phyloP scores from a whole-genome alignment of 1,140 invertebrate species.

The Rhizoglyphus robini region DNA sequence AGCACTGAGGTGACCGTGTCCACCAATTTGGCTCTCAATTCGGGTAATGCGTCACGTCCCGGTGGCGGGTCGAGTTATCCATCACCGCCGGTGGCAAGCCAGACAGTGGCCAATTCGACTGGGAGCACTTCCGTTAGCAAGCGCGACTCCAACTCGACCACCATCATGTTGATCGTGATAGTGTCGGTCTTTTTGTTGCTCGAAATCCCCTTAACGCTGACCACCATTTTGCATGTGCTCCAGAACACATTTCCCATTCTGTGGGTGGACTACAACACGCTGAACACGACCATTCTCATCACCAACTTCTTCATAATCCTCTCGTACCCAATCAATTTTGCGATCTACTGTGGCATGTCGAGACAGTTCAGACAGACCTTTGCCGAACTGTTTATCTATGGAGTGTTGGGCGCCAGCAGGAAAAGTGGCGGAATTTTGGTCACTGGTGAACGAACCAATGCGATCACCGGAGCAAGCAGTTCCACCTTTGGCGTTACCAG shows the following conservation, averaged over 20 bases:
- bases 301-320: slow-evolving; percentile 82
- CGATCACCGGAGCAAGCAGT: not conserved
- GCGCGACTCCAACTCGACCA: slow-evolving; percentile 77
- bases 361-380: slow-evolving; percentile 84
- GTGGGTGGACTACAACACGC: slow-evolving; percentile 58
- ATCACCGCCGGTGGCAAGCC: not conserved
- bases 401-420: not conserved
- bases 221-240: slow-evolving; percentile 69
- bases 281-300: slow-evolving; percentile 66
- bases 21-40: no score
- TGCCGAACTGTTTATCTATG: slow-evolving; percentile 57
- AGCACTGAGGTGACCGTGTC: no score
- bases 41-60: no score
- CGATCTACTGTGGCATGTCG: slow-evolving; percentile 90
- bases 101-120: slow-evolving; percentile 51
- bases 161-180: slow-evolving; percentile 85
- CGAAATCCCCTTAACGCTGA: slow-evolving; percentile 76
- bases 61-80: no score
- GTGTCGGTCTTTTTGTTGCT: slow-evolving; percentile 78
- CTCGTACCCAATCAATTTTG: slow-evolving; percentile 84
- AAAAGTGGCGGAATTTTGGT: not conserved
- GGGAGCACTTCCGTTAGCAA: slow-evolving; percentile 42
- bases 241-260: slow-evolving; percentile 40
- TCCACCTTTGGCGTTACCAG: slow-evolving; percentile 3
- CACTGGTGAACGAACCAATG: not conserved